phyloP scores from a whole-genome alignment of 2,888 invertebrate species.

The Taphrorychus bicolor region DNA sequence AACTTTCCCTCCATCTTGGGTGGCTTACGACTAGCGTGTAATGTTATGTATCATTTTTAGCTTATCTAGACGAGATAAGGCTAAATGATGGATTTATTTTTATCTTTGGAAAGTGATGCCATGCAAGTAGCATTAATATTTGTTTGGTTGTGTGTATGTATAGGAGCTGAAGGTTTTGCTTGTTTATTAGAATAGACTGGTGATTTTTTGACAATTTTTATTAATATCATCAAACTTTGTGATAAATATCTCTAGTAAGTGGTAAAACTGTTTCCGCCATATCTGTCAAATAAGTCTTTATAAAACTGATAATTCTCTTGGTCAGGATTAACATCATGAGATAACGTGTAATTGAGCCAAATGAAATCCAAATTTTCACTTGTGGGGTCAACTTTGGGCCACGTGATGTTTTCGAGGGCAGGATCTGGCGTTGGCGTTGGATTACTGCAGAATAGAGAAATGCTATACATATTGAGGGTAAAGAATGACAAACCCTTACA shows the following conservation, averaged over 20 bases:
- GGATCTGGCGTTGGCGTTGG: conserved; percentile 22
- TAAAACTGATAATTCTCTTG: conserved; percentile 15
- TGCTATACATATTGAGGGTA: neutral
- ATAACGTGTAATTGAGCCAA: conserved; percentile 23
- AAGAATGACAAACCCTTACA: conserved; percentile 10
- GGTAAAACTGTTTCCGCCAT: conserved; percentile 13
- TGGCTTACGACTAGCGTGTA: neutral
- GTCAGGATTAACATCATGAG: conserved; percentile 13
- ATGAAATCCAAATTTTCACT: conserved; percentile 11
- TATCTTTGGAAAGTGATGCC: neutral
- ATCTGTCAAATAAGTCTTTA: conserved; percentile 10
- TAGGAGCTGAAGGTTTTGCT: too few relatives aligned
- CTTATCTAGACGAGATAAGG: neutral
- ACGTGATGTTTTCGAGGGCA: conserved; percentile 22
- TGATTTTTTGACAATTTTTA: too few relatives aligned
- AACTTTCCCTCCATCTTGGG: conserved; percentile 22
- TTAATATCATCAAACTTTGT: too few relatives aligned
- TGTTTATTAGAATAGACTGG: too few relatives aligned
- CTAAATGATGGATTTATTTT: neutral
- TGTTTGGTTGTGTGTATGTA: too few relatives aligned
- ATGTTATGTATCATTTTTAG: neutral
- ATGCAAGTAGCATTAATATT: too few relatives aligned
- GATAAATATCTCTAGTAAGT: too few relatives aligned
- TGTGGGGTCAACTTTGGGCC: conserved; percentile 12
- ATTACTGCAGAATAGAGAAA: conserved; percentile 18